phyloP scores from a whole-genome alignment of 2,888 invertebrate genomes.

The Heliconius hortense region DNA sequence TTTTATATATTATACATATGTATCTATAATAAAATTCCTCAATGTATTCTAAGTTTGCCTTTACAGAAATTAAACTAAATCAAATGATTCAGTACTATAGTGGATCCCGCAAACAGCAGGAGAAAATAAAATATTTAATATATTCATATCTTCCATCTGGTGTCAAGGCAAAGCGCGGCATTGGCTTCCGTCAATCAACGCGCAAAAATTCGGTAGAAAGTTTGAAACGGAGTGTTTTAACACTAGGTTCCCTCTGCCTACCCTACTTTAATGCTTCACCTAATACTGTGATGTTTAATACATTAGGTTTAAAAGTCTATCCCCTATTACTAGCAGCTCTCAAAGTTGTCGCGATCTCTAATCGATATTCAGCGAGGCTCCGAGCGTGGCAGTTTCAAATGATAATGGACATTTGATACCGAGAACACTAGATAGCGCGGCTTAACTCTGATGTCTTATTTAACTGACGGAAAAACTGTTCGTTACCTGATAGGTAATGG shows the following conservation, averaged over 20 bases:
- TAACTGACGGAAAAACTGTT: conserved; percentile 14
- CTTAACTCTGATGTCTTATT: conserved; percentile 15
- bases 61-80: no score
- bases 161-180: no score
- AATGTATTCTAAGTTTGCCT: no score
- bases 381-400: conserved; percentile 33
- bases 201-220: no score
- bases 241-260: not conserved
- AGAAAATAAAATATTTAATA: no score
- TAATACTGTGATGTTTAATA: not conserved
- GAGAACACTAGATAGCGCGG: conserved; percentile 13
- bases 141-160: no score
- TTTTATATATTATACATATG: no score
- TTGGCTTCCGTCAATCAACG: no score
- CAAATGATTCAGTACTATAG: no score
- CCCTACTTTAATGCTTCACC: not conserved
- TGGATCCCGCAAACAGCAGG: no score
- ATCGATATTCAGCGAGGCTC: conserved; percentile 25
- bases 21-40: no score
- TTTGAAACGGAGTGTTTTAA: not conserved
- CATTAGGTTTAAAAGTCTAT: conserved; percentile 25
- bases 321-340: conserved; percentile 21
- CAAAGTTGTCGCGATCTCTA: conserved; percentile 15
- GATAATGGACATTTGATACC: conserved; percentile 40
- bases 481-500: not conserved